Base-by-base conservation (phyloP, 2,888 invertebrate species). In the Podotricha telesiphe region DNA sequence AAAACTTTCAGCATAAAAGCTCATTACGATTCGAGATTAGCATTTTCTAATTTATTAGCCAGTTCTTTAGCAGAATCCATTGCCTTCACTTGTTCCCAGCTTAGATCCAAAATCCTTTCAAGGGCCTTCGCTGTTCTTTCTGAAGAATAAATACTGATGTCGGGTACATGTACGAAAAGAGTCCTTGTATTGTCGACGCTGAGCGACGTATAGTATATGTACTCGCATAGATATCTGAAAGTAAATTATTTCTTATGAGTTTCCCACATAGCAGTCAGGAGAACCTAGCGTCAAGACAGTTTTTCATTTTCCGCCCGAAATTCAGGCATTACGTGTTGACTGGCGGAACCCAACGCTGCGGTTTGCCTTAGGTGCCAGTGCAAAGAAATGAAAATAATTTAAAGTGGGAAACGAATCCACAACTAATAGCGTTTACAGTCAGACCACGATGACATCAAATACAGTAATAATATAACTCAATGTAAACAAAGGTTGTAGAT, bases 131-230 rank as follows among this genome's bases (percentile, higher is more conserved):
- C 95, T 10, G 95, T 88, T 79, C 94, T 91, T 45, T 92, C 78
- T 0, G 94, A 92, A 0, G 94, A 80, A 82, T 95, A 96, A 0
- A 95, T 94, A 48, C 93, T 76, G 6, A 95, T 80, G 28, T 95
- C 94, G 0, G 98, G 97, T 2, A 98, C 97, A 83, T 98, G 97
- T 19, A 97, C 93, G 83, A 98, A 97, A 15, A 97, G 86, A 1
- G 95, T 94, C 67, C 94, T 90, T 0, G 85, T 81, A 66, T 88
- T 88, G 87, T 96, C 93, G 22, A 95, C 93, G 75, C 94, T 94
- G 47, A 97, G 90, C 0, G 97, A 97, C 28, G 95, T 94, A 89
- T 95, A 97, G 89, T 95, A 97, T 65, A 94, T 96, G 86, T 96
- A 98, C 86, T 97, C 97, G 84, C 97, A 98, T 3, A 97, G 88